These are phyloP conservation scores for Onychomys leucogaster DNA, from an alignment of 2,797 vertebrate species.

Conservation along the genomic window DNA sequence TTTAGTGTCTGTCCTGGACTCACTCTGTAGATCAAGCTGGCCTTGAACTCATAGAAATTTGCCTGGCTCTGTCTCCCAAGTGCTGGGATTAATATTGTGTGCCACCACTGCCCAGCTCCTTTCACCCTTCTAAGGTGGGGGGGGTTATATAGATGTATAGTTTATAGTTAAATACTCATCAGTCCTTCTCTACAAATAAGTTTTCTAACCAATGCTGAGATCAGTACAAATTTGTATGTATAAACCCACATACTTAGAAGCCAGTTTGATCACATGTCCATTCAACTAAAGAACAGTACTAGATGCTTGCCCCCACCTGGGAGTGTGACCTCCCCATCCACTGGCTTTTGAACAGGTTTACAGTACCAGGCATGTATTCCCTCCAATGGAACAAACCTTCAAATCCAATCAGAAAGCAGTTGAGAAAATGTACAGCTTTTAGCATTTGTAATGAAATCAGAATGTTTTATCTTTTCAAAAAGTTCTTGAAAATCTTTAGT, in stretches of 20 bases:
- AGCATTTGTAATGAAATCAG: conserved; percentile 11
- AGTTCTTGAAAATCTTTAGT: conserved; percentile 54
- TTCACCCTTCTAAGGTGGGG: neutral
- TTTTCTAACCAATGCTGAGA: neutral
- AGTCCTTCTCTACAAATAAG: neutral
- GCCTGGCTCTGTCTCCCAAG: too few relatives aligned
- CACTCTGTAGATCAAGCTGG: too few relatives aligned
- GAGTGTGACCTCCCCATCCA: neutral
- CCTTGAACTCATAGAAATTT: too few relatives aligned
- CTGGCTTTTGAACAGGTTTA: neutral
- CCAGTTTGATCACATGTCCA: neutral
- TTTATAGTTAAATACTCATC: neutral
- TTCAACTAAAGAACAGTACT: neutral
- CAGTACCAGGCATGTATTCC: neutral
- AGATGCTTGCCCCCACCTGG: neutral
- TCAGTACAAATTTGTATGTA: neutral
- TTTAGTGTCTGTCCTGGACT: too few relatives aligned
- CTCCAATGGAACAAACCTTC: neutral
- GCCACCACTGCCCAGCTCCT: neutral
- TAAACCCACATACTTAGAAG: neutral
- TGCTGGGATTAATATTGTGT: too few relatives aligned
- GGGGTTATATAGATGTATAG: neutral
- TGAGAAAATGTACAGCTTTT: conserved; percentile 48
- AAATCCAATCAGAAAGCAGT: neutral
- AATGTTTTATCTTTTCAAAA: conserved; percentile 38